These are phyloP conservation scores for Sebastes nivosus DNA, from an alignment of 2,797 vertebrate species.

Conservation along the genomic window DNA sequence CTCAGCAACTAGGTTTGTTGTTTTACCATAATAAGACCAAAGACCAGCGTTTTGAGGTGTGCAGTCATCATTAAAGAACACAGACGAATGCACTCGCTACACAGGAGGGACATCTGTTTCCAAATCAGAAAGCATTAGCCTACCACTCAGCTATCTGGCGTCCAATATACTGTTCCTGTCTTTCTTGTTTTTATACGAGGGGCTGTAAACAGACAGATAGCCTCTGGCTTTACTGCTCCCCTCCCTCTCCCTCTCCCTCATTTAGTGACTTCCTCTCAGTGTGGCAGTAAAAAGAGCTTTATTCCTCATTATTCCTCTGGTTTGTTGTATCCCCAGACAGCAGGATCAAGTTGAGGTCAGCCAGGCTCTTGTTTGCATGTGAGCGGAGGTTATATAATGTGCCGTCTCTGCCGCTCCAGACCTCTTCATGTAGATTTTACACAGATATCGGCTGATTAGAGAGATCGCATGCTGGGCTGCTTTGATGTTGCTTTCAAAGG, in stretches of 20 bases:
- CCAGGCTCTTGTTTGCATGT: conserved; percentile 30
- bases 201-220: conserved; percentile 63
- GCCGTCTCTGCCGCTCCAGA: not conserved
- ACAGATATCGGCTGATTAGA: conserved; percentile 27
- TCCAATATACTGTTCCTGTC: conserved; percentile 20
- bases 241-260: conserved; percentile 20
- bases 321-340: conserved; percentile 64
- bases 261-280: conserved; percentile 70
- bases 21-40: not conserved
- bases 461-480: conserved; percentile 2
- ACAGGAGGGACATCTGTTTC: conserved; percentile 39
- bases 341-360: conserved; percentile 70
- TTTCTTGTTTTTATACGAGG: conserved; percentile 56
- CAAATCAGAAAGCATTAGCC: conserved; percentile 39
- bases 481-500: conserved; percentile 40
- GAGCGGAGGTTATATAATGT: not conserved
- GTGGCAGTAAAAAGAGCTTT: conserved; percentile 66
- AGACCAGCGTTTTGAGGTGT: not conserved
- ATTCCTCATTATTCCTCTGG: conserved; percentile 58
- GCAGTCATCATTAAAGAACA: conserved; percentile 5
- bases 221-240: conserved; percentile 45
- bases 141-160: conserved; percentile 25
- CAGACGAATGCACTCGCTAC: not conserved
- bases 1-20: not conserved
- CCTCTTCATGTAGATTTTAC: conserved; percentile 1